Evolutionary conservation across 2,797 vertebrate species (phyloP).

Genomic region (Tympanoctomys barrerae): DNA sequence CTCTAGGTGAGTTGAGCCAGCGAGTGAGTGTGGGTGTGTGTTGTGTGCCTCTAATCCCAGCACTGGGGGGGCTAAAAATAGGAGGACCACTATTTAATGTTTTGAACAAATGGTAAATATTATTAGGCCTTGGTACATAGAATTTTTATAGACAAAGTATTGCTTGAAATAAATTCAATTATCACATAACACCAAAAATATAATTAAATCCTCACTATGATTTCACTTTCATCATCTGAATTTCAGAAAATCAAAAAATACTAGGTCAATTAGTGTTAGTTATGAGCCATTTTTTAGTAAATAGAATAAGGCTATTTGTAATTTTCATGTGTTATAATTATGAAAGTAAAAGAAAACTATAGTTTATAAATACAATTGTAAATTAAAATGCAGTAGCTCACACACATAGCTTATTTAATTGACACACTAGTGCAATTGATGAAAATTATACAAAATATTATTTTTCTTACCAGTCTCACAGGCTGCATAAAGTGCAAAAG

Average conservation of each 20-base stretch:
- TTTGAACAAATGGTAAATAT: background rate
- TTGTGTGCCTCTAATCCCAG: too few relatives aligned
- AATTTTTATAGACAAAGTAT: slow-evolving; percentile 15
- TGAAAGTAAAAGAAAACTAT: slow-evolving; percentile 26
- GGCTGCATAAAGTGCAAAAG: background rate
- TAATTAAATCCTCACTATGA: slow-evolving; percentile 45
- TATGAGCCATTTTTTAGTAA: slow-evolving; percentile 43
- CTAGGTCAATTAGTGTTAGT: background rate
- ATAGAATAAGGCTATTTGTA: slow-evolving; percentile 31
- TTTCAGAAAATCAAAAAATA: slow-evolving; percentile 38
- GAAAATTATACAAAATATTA: slow-evolving; percentile 26
- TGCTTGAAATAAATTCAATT: slow-evolving; percentile 56
- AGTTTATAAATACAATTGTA: slow-evolving; percentile 58
- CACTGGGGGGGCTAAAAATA: too few relatives aligned
- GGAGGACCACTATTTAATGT: background rate
- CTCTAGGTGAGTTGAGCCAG: too few relatives aligned
- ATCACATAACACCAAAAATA: slow-evolving; percentile 44
- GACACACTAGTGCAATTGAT: slow-evolving; percentile 32
- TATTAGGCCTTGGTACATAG: background rate
- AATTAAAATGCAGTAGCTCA: slow-evolving; percentile 20
- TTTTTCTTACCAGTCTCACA: background rate
- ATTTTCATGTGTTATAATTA: slow-evolving; percentile 46
- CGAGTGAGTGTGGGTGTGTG: too few relatives aligned
- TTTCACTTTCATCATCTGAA: slow-evolving; percentile 55
- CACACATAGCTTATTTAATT: slow-evolving; percentile 32